A percentile compares a stretch with the other conserved stretches of the same genome.
phyloP scores from a whole-genome alignment of 2,797 vertebrate species.

The Tokudaia muenninki region DNA sequence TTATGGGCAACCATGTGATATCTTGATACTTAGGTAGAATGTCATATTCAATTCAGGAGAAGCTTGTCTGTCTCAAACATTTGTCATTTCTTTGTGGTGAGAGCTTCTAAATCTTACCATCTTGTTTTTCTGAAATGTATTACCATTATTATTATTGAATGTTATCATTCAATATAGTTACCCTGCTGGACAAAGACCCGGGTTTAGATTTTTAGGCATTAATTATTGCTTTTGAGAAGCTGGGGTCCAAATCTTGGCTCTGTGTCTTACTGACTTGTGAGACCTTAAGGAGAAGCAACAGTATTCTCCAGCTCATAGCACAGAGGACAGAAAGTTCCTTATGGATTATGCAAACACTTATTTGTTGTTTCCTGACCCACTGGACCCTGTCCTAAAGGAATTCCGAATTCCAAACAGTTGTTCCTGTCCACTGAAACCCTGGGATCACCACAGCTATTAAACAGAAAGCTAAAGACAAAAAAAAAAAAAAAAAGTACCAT shows the following conservation, averaged over 20 bases:
- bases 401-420: not conserved
- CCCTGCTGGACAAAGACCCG: not conserved
- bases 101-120: not conserved
- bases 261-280: not conserved
- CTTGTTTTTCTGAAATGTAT: not conserved
- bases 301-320: conserved; percentile 14
- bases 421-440: not conserved
- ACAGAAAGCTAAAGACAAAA: not conserved
- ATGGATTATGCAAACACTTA: not conserved
- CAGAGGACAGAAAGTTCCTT: not conserved
- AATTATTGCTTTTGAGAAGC: not conserved
- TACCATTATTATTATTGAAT: too few relatives aligned
- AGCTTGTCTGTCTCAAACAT: not conserved
- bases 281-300: not conserved
- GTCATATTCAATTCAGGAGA: not conserved
- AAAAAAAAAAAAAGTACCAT: not conserved
- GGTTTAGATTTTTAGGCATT: conserved; percentile 24
- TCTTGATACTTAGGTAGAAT: not conserved
- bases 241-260: not conserved
- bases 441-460: not conserved
- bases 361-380: not conserved
- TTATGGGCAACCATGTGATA: not conserved
- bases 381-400: conserved; percentile 5
- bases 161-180: not conserved
- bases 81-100: not conserved